Evolutionary conservation across 2,797 vertebrate genomes (phyloP), one percentile per base, ranked within the genome.

Genomic region (Myiothlypis chrysogaster): DNA sequence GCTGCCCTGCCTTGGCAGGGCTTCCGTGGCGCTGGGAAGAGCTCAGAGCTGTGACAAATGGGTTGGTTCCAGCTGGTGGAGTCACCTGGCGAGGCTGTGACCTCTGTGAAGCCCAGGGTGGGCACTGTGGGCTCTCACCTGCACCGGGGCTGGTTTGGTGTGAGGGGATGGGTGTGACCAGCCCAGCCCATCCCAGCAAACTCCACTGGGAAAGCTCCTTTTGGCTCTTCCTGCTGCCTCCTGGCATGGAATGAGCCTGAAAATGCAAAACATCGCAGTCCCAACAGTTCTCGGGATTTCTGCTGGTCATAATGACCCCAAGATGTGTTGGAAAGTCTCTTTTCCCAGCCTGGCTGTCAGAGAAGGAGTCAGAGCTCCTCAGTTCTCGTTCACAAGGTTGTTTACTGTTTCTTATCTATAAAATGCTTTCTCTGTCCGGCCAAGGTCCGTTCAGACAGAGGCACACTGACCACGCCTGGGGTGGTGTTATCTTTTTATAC

Each of bases 51-150:
- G 34, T 17, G 4, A 27, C 12, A 4, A 66, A 47, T 8, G 0
- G 7, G 2, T 56, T 49, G 3, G 83, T 60, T 66, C 18, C 79
- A 41, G 32, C 17, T 2, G 14, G 8, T 12, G 28, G 2, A 10
- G 60, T 14, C 53, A 8, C 4, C 20, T 6, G 68, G 50, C 1
- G 0, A 3, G 1, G 25, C 46, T 0, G 0, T 22, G 61, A 37
- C 37, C 19, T 41, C 41, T 10, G 16, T 6, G 46, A 18, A 0
- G 10, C 8, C 17, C 23, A 22, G 53, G 16, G 12, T 0, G 1
- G 17, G 52, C 14, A 34, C 4, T 10, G 34, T 9, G 21, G 30
- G 7, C 14, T 27, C 32, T 30, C 53, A 9, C 8, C 53, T 39
- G 21, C 23, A 0, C 16, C 8, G 52, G 56, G 30, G 6, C n/a